Evolutionary conservation across 2,888 invertebrate genomes (phyloP).

Genomic region (Melangyna quadrimaculata): DNA sequence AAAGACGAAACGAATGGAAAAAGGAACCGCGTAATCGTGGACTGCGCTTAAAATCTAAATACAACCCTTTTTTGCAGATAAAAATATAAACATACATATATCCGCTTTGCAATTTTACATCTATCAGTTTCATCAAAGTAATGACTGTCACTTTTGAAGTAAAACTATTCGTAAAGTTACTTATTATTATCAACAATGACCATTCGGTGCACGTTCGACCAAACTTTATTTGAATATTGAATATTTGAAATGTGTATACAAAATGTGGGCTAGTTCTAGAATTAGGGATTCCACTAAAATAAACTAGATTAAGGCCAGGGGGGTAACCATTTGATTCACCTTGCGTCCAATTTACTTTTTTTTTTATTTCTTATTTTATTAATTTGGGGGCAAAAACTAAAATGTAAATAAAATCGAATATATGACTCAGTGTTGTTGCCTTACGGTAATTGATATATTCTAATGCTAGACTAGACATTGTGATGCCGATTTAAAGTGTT

Average conservation of each 20-base stretch:
- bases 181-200: not conserved
- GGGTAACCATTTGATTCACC: constrained; percentile 35
- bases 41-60: too few species aligned
- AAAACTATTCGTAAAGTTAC: too few species aligned
- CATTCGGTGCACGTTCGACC: not conserved
- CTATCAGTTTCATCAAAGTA: too few species aligned
- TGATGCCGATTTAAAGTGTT: not conserved
- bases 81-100: too few species aligned
- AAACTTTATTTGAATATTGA: not conserved
- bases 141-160: too few species aligned
- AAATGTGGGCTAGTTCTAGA: not conserved
- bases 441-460: not conserved
- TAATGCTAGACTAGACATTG: constrained; percentile 15
- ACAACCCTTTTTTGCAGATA: too few species aligned
- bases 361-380: not conserved
- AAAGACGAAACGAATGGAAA: too few species aligned
- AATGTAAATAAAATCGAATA: not conserved
- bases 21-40: too few species aligned
- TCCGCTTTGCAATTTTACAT: too few species aligned
- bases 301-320: not conserved
- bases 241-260: too few species aligned
- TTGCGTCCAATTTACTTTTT: constrained; percentile 3
- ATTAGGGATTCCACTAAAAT: not conserved
- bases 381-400: not conserved
- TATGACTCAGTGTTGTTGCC: not conserved